Evolutionary conservation across 1,140 invertebrate species (phyloP), one percentile per base, ranked within the genome.

Genomic region (Planococcus citri): DNA sequence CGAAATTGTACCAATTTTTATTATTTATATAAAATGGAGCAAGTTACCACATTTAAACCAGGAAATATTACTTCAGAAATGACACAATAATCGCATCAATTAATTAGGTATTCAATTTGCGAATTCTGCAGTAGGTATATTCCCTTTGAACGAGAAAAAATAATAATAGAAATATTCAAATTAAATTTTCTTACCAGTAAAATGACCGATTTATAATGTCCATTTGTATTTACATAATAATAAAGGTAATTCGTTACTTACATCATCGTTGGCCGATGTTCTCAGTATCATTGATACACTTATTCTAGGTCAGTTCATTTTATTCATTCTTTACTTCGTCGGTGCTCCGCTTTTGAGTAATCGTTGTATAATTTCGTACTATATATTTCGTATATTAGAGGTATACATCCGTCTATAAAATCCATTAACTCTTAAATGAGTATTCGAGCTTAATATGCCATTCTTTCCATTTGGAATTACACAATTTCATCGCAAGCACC

Each of bases 171-270:
- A 33, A 33, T 33, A 6, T 33, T 33, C 12, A 51, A 51, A 51
- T 51, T 51, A 3, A 51, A 51, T 51, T 51, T 51, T n/a, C n/a
- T n/a, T 14, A 17, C 41, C 41, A 20, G 41, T 20, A n/a, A 51
- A 51, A 20, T 17, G 17, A 51, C 41, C 41, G 41, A 51, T 37
- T 37, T 37, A 37, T 33, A 51, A n/a, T 51, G 41, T 51, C 17
- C 41, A n/a, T 51, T 51, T 20, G 41, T 20, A 51, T 51, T 51
- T 51, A 51, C 41, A 51, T 51, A 51, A 51, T 51, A 51, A 51
- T 51, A 51, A 33, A 33, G 17, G 41, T 17, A 51, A 51, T 51
- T 51, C 41, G 2, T 51, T 51, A 51, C 12, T 51, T 51, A 51
- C 41, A 51, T 51, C 41, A 51, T 51, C 41, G 3, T 20, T 17